These are phyloP conservation scores for Melanerpes formicivorus DNA, from an alignment of 2,113 vertebrate species.

Conservation along the genomic window DNA sequence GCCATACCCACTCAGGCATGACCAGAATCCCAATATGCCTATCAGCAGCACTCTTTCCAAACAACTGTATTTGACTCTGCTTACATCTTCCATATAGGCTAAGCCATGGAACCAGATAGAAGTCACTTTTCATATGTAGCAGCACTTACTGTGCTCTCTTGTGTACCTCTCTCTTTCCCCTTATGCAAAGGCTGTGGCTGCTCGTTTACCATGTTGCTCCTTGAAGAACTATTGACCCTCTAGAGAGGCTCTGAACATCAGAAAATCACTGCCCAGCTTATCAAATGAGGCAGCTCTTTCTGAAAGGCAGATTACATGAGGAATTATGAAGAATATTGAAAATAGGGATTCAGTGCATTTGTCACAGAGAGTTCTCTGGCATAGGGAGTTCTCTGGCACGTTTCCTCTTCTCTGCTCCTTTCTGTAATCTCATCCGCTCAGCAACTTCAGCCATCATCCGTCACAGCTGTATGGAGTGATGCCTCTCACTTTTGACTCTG, in stretches of 20 bases:
- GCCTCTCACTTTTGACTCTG: neutral
- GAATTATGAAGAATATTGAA: neutral
- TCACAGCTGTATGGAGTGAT: neutral
- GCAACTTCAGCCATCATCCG: neutral
- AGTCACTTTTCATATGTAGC: neutral
- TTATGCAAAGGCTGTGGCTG: neutral
- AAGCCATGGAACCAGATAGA: neutral
- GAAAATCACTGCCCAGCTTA: neutral
- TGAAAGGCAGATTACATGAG: neutral
- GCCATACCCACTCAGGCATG: neutral
- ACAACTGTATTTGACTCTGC: neutral
- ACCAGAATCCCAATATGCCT: neutral
- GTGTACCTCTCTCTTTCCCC: neutral
- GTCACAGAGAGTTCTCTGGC: neutral
- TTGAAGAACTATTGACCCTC: neutral
- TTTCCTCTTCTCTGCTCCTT: neutral
- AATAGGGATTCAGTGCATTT: neutral
- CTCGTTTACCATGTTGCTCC: neutral
- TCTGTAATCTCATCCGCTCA: neutral
- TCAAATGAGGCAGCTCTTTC: neutral
- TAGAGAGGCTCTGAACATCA: neutral
- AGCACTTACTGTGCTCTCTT: neutral
- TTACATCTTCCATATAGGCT: neutral
- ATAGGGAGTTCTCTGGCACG: rapidly evolving
- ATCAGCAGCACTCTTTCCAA: neutral